These are phyloP conservation scores for Aethes cnicana DNA, from an alignment of 2,888 invertebrate genomes.

Conservation along the genomic window DNA sequence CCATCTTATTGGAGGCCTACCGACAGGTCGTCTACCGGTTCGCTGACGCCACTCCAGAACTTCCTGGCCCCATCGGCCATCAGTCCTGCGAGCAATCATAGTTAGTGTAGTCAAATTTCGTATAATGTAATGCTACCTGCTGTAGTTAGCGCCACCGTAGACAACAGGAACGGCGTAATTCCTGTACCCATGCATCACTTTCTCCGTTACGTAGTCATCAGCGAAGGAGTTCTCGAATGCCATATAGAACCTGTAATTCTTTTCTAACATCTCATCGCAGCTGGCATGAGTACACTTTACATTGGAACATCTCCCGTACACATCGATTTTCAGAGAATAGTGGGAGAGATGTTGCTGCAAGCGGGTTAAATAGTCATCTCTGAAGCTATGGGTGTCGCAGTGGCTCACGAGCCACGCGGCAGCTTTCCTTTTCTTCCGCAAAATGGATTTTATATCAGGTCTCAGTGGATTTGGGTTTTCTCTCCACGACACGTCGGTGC, in stretches of 20 bases:
- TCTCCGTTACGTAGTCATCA: slow-evolving; percentile 61
- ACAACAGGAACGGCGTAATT: slow-evolving; percentile 86
- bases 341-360: slow-evolving; percentile 56
- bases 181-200: slow-evolving; percentile 66
- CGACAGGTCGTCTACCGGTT: no score
- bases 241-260: slow-evolving; percentile 60
- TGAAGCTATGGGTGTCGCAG: slow-evolving; percentile 44
- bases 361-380: slow-evolving; percentile 48
- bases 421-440: slow-evolving; percentile 49
- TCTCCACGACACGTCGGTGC: slow-evolving; percentile 41
- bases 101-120: no score
- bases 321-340: slow-evolving; percentile 52
- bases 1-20: no score
- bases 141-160: slow-evolving; percentile 85
- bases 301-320: slow-evolving; percentile 49
- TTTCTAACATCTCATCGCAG: slow-evolving; percentile 46
- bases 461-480: slow-evolving; percentile 34
- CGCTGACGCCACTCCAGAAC: no score
- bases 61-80: no score
- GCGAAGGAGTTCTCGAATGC: slow-evolving; percentile 61
- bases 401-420: slow-evolving; percentile 58
- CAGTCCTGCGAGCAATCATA: no score
- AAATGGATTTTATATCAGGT: slow-evolving; percentile 39
- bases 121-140: no score
- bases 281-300: slow-evolving; percentile 40